Conservation (phyloP, 2,888 invertebrate genomes). For the Agonopterix subpropinquella region DNA sequence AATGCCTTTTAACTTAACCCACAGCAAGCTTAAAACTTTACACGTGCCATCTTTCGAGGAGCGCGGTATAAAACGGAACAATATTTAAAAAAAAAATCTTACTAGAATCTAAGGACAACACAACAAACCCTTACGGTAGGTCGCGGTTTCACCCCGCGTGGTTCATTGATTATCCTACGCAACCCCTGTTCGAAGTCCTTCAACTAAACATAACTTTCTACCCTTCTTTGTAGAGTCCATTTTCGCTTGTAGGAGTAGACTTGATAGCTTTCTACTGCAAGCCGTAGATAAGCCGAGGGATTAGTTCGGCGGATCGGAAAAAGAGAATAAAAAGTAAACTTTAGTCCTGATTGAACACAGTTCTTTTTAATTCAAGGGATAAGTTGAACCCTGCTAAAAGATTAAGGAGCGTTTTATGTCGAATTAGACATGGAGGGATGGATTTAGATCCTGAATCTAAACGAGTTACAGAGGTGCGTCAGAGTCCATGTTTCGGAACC, state of each 20-base stretch:
- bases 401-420: too few species aligned
- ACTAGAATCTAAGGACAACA: conserved; percentile 30
- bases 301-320: conserved; percentile 58
- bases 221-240: conserved; percentile 11
- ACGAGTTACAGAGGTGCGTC: too few species aligned
- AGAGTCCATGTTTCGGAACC: too few species aligned
- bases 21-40: too few species aligned
- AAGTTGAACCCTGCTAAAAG: neutral
- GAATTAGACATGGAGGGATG: too few species aligned
- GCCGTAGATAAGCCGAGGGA: conserved; percentile 62
- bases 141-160: conserved; percentile 52
- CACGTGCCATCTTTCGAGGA: too few species aligned
- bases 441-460: too few species aligned
- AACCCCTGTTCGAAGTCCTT: conserved; percentile 27
- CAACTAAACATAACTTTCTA: conserved; percentile 25
- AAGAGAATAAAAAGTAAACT: conserved; percentile 51
- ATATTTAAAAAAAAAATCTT: neutral
- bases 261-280: conserved; percentile 50
- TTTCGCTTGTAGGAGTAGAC: conserved; percentile 15
- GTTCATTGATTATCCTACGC: conserved; percentile 54
- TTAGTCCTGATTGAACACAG: conserved; percentile 39
- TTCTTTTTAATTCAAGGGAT: conserved; percentile 20
- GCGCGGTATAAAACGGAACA: too few species aligned
- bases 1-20: too few species aligned
- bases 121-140: conserved; percentile 55